These are phyloP conservation scores for Nerophis ophidion DNA, from an alignment of 2,113 vertebrate genomes.

Conservation along the genomic window DNA sequence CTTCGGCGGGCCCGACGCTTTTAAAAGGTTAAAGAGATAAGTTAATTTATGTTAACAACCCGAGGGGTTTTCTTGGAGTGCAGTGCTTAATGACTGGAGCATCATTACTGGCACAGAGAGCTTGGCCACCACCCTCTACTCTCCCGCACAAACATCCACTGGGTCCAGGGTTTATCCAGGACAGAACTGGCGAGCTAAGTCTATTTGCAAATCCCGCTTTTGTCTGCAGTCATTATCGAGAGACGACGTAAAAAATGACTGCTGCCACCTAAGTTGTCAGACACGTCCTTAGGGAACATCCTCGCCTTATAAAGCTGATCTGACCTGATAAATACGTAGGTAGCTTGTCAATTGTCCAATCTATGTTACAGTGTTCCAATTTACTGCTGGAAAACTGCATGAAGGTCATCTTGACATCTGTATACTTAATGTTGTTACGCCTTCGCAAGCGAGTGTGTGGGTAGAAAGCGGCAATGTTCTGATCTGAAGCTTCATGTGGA, in stretches of 20 bases:
- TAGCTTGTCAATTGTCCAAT: background rate
- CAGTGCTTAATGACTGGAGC: background rate
- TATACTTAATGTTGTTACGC: too few species aligned
- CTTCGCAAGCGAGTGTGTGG: background rate
- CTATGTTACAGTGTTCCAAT: background rate
- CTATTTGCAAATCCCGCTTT: slow-evolving; percentile 1
- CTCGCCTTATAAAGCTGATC: too few species aligned
- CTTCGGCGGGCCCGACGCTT: too few species aligned
- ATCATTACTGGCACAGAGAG: slow-evolving; percentile 1
- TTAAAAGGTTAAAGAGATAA: background rate
- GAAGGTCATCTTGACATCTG: too few species aligned
- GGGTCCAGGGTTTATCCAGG: slow-evolving; percentile 5
- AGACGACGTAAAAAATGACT: background rate
- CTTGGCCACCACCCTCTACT: background rate
- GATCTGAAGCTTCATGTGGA: background rate
- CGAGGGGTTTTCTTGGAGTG: background rate
- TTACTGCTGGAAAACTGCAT: too few species aligned
- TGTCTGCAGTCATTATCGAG: background rate
- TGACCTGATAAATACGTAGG: background rate
- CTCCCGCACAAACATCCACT: background rate
- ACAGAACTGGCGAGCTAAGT: background rate
- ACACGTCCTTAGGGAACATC: background rate
- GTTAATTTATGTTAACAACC: slow-evolving; percentile 2
- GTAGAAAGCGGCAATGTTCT: background rate
- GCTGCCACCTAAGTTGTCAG: background rate